These are phyloP conservation scores for Lasius fuliginosus DNA, from an alignment of 2,888 invertebrate species.

Conservation along the genomic window DNA sequence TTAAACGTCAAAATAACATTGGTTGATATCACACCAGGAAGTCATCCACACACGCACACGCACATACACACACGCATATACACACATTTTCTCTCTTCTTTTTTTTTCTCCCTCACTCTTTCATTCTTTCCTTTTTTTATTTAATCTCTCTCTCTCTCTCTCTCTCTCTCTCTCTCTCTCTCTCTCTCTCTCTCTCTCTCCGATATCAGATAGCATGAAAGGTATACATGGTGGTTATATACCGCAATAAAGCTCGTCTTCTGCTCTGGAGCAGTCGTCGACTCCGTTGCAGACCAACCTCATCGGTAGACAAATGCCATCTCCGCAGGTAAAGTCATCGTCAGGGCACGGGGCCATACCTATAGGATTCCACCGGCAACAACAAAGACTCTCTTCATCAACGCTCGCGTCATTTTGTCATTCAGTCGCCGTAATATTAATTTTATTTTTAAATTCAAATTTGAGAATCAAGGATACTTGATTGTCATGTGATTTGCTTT, in stretches of 20 bases:
- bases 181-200: constrained; percentile 12
- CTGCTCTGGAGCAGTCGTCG: constrained; percentile 90
- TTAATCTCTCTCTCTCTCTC: not conserved
- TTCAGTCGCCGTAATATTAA: constrained; percentile 51
- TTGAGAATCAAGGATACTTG: not conserved
- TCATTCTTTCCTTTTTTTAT: not conserved
- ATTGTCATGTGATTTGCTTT: not conserved
- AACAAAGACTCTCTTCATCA: constrained; percentile 76
- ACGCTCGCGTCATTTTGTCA: constrained; percentile 63
- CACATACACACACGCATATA: too few relatives aligned
- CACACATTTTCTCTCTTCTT: not conserved
- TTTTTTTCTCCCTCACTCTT: not conserved
- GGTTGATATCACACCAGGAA: constrained; percentile 16
- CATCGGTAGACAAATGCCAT: constrained; percentile 91
- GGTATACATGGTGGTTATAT: constrained; percentile 74
- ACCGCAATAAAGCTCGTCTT: constrained; percentile 85
- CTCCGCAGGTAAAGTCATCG: constrained; percentile 90
- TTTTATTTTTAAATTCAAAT: constrained; percentile 24
- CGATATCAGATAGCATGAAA: constrained; percentile 39
- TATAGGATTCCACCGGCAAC: constrained; percentile 77
- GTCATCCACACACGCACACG: not conserved
- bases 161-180: not conserved
- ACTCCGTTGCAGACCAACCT: constrained; percentile 91
- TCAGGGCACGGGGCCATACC: constrained; percentile 85
- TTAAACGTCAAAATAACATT: constrained; percentile 46